Base-by-base conservation (phyloP, 2,797 vertebrate species). In the Miichthys miiuy region DNA sequence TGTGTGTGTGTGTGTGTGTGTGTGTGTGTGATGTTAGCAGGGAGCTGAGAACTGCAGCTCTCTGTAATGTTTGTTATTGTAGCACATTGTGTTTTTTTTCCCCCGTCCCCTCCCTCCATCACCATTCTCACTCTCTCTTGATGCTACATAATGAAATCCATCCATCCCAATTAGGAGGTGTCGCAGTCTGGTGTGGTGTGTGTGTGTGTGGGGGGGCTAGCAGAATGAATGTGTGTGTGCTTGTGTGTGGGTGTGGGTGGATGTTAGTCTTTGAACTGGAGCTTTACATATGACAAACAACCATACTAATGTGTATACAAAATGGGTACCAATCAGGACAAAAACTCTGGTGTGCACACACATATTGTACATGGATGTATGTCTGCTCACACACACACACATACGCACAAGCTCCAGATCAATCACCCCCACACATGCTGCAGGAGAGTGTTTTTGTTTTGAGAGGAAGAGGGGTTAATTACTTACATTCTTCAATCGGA, bases 151-250 rank as follows among this genome's bases (percentile, higher is more conserved):
- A 94, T 89, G 78, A 92, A 87, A 90, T 88, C 90, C 90, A 94
- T 92, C 90, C 86, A 92, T 92, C 87, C 92, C 90, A 91, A 91
- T 94, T 92, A 91, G 79, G 78, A 92, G 87, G 90, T 89, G 93
- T 94, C 75, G 54, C 73, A 51, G 69, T 70, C 27, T 83, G 82
- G 81, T 89, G 82, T 75, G 73, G 64, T 41, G 34, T 7, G 30
- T 34, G 30, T 34, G 27, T 27, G 27, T 7, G 30, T 56, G 48
- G 42, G 68, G 46, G 68, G 61, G 72, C 34, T 77, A 25, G 6
- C 61, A 81, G 69, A 47, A 57, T 41, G 34, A 41, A 57, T 8
- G 30, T 58, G 68, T 68, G 76, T 60, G 38, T 79, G 51, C 41
- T 34, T 61, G 58, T 6, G 55, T 62, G 56, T 18, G 52, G 25